A percentile compares a stretch with the other conserved stretches of the same genome.
These are phyloP conservation scores for Zoroaster sp. DNA, from an alignment of 53 echinoderm and acorn worm genomes.

Conservation along the genomic window DNA sequence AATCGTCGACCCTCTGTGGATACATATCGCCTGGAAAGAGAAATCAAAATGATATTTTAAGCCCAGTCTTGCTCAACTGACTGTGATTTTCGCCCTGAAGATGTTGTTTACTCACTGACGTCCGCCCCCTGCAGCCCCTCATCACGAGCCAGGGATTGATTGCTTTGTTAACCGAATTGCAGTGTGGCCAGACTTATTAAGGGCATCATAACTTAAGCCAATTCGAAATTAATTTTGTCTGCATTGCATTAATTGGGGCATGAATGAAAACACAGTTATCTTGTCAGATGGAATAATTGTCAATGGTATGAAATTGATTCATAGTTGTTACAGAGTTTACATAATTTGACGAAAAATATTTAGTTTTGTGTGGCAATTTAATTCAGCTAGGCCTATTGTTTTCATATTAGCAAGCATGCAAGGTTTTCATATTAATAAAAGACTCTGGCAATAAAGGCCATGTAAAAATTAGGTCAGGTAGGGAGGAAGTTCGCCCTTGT, in stretches of 20 bases:
- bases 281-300: background rate
- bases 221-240: constrained; percentile 10
- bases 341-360: background rate
- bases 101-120: background rate
- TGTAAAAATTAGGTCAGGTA: too few relatives aligned
- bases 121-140: background rate
- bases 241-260: background rate
- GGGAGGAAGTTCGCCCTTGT: too few relatives aligned
- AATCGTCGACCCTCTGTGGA: background rate
- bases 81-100: constrained; percentile 2
- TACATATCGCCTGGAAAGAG: background rate
- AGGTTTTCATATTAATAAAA: too few relatives aligned
- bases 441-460: too few relatives aligned
- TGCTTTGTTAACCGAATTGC: background rate
- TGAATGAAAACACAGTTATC: background rate
- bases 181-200: background rate
- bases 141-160: background rate
- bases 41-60: background rate
- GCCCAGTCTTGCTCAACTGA: background rate
- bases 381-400: background rate
- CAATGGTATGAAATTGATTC: background rate
- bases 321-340: background rate
- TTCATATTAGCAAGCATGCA: background rate
- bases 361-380: background rate
- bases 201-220: background rate